Evolutionary conservation across 1,140 invertebrate species (phyloP), one percentile per base, ranked within the genome.

Genomic region (Nautilus pompilius): DNA sequence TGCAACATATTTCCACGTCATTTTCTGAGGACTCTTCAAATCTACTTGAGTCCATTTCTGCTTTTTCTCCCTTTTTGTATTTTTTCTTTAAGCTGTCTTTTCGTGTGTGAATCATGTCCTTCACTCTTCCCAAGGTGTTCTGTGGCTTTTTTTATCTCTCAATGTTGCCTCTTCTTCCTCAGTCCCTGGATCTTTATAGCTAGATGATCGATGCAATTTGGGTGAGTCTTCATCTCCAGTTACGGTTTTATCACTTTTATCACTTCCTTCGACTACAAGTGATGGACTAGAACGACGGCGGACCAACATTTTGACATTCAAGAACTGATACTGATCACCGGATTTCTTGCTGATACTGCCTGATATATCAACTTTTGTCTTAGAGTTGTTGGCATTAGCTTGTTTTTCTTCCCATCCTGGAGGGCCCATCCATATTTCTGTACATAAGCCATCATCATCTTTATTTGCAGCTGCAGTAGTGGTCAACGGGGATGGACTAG

Each of bases 121-220:
- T 87, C 76, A 90, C 87, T 75, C 89, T 88, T 1, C 87, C 88
- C 89, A 90, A 0, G 88, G 86, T 34, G 87, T 89, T 78, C 86
- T 69, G 58, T 77, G 72, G 32, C 65, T 36, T 63, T 79, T 79
- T 53, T 76, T 77, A 22, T 45, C 59, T 5, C 36, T 58, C 10
- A 34, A 58, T 10, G 24, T 17, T 13, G 49, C 20, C n/a, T n/a
- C n/a, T 28, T 24, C 24, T 53, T 32, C 30, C 26, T 66, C 69
- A 13, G 64, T 58, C 22, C 68, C 67, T 13, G 63, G 64, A 10
- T 69, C 70, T 66, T 77, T 76, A 60, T 69, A 76, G 58, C 77
- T 79, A 28, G 73, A 67, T 0, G 77, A 74, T 33, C 76, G 62
- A 45, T 74, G 63, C 60, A 67, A 68, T 54, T 53, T 48, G 22